Percentiles rank a stretch among this genome's conserved stretches.
phyloP scores from a whole-genome alignment of 2,113 vertebrate species.

The Pipra filicauda region DNA sequence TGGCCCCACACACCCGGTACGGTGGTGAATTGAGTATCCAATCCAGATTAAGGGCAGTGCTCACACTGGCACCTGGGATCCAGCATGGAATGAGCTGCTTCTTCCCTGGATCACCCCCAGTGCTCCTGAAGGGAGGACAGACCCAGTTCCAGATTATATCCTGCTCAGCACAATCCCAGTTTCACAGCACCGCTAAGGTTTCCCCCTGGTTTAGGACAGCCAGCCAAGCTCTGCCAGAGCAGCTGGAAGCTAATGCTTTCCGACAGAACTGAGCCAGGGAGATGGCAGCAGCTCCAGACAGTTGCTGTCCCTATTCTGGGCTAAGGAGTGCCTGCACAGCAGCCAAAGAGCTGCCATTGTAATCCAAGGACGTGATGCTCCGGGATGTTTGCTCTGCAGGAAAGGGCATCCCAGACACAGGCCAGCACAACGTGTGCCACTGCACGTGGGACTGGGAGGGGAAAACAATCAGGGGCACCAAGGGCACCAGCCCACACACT shows the following conservation, averaged over 20 bases:
- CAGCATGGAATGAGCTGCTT: neutral
- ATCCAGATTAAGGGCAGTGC: neutral
- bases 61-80: neutral
- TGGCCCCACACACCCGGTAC: neutral
- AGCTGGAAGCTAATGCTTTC: neutral
- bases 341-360: neutral
- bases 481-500: neutral
- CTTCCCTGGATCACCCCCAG: neutral
- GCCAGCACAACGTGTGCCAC: neutral
- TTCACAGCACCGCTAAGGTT: neutral
- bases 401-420: fast-evolving
- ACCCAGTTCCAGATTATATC: fast-evolving
- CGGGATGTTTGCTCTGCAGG: neutral
- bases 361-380: fast-evolving
- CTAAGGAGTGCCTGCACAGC: neutral
- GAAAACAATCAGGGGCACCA: neutral
- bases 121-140: neutral
- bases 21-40: neutral
- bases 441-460: neutral
- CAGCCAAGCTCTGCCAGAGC: neutral
- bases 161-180: neutral
- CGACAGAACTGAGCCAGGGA: neutral
- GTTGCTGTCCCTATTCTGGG: neutral
- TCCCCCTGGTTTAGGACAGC: neutral
- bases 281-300: neutral